Evolutionary conservation across 2,113 vertebrate species (phyloP).

Genomic region (Alethe diademata): DNA sequence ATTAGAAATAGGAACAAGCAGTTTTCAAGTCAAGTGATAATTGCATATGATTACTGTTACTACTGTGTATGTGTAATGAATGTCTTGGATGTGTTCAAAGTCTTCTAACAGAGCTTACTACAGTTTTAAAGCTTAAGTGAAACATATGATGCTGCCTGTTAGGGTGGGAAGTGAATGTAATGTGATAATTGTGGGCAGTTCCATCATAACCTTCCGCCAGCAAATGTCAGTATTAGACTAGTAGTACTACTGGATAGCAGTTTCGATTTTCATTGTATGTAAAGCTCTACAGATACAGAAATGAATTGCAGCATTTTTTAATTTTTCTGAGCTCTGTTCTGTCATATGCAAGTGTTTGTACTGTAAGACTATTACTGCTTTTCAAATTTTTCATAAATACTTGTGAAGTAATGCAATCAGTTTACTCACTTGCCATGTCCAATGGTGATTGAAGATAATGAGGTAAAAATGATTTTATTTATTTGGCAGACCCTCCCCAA

Average conservation of each 20-base stretch:
- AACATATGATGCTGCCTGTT: neutral
- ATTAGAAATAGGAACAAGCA: neutral
- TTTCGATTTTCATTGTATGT: neutral
- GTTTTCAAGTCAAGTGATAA: neutral
- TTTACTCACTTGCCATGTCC: constrained; percentile 67
- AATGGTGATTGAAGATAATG: constrained; percentile 67
- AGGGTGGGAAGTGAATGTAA: neutral
- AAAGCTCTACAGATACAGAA: constrained; percentile 11
- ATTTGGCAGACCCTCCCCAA: constrained; percentile 68
- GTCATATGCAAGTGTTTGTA: constrained; percentile 36
- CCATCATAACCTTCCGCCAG: neutral
- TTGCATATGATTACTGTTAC: neutral
- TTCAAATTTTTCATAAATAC: constrained; percentile 50
- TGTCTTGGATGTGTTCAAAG: neutral
- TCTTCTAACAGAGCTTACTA: neutral
- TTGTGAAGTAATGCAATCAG: constrained; percentile 52
- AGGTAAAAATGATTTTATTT: constrained; percentile 71
- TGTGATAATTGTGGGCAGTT: neutral
- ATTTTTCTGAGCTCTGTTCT: constrained; percentile 11
- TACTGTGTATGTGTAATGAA: neutral
- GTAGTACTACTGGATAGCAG: neutral
- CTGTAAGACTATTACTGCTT: constrained; percentile 52
- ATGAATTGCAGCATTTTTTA: neutral
- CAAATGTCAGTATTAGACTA: neutral
- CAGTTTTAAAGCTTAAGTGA: neutral